phyloP scores from a whole-genome alignment of 2,113 vertebrate genomes.

The Lanius ludovicianus region DNA sequence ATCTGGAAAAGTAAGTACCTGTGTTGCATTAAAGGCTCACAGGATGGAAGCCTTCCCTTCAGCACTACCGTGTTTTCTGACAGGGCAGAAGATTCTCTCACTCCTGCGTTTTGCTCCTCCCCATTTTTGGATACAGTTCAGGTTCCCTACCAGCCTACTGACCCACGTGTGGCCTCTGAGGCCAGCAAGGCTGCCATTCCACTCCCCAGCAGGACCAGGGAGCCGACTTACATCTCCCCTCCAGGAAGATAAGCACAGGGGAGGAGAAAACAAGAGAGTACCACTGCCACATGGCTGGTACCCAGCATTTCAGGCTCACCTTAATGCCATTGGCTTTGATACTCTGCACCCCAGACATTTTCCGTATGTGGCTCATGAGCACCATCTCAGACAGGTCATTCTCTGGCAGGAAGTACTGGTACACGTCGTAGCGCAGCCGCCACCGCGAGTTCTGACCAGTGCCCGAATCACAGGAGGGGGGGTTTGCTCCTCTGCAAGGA shows the following conservation, averaged over 20 bases:
- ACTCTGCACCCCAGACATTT: conserved; percentile 73
- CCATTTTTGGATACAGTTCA: neutral
- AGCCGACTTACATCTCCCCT: neutral
- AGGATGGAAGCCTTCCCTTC: neutral
- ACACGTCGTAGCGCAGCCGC: conserved; percentile 88
- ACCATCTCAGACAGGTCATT: conserved; percentile 78
- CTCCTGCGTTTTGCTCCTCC: neutral
- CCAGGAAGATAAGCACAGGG: neutral
- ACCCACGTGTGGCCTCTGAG: neutral
- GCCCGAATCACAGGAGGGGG: conserved; percentile 75
- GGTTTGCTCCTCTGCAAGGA: conserved; percentile 73
- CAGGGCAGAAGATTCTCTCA: neutral
- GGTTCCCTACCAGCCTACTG: neutral
- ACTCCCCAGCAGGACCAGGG: neutral
- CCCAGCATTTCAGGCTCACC: conserved; percentile 61
- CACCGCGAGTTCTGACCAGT: conserved; percentile 65
- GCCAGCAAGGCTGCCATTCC: neutral
- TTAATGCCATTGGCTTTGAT: conserved; percentile 72
- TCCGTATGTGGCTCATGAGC: conserved; percentile 78
- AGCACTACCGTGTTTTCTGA: neutral
- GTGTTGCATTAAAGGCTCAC: neutral
- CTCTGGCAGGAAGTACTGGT: conserved; percentile 91
- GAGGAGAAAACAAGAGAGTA: neutral
- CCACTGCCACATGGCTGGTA: neutral
- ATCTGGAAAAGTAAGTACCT: conserved; percentile 67